phyloP scores from a whole-genome alignment of 2,113 vertebrate species.

The Formicarius rufipectus region DNA sequence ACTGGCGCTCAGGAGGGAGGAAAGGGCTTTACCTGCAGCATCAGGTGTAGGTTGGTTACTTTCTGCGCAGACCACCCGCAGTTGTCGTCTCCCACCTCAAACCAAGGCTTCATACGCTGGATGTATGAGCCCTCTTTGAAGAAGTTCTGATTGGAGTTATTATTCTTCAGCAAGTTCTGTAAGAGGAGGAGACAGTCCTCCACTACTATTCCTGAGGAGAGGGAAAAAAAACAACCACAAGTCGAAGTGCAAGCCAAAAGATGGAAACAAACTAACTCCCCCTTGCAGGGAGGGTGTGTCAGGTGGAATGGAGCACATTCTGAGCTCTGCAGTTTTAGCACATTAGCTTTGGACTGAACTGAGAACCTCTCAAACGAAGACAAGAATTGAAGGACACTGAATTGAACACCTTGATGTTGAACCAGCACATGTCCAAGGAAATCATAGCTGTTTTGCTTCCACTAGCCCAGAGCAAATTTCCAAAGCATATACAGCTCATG shows the following conservation, averaged over 20 bases:
- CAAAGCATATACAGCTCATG: accelerated
- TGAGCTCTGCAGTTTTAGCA: neutral
- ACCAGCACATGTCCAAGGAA: neutral
- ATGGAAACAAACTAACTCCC: neutral
- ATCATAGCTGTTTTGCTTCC: neutral
- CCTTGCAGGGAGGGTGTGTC: neutral
- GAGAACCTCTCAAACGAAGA: neutral
- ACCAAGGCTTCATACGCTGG: conserved; percentile 98
- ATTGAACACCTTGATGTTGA: accelerated
- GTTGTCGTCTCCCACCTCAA: conserved; percentile 96
- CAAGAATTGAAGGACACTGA: neutral
- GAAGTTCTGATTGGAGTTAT: conserved; percentile 99
- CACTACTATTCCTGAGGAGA: conserved; percentile 89
- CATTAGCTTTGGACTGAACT: neutral
- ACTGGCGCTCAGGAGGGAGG: accelerated
- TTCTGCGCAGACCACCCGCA: conserved; percentile 98
- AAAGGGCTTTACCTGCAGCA: conserved; percentile 87
- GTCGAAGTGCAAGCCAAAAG: neutral
- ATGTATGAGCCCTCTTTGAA: conserved; percentile 99
- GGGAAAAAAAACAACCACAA: neutral
- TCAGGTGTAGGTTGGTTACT: conserved; percentile 96
- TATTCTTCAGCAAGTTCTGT: conserved; percentile 93
- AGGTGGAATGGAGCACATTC: neutral
- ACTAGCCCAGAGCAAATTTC: neutral
- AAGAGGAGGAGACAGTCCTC: conserved; percentile 95